A percentile compares a stretch with the other conserved stretches of the same genome.
phyloP scores from a whole-genome alignment of 2,888 invertebrate species.

The Chrysodeixis includens region DNA sequence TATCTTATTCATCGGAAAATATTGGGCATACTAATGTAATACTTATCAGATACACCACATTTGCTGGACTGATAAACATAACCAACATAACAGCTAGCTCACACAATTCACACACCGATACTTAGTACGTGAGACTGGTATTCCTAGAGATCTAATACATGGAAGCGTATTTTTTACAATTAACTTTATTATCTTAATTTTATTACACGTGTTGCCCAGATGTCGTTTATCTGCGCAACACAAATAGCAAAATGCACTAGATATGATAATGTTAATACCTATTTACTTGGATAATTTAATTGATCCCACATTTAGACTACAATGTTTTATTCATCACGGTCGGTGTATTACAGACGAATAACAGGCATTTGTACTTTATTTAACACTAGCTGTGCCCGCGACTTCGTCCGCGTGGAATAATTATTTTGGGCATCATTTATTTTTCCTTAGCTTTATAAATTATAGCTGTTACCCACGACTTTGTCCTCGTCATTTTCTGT shows the following conservation, averaged over 20 bases:
- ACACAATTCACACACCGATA: constrained; percentile 2
- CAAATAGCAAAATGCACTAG: constrained; percentile 16
- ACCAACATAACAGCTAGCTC: background rate
- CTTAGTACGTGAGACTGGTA: constrained; percentile 5
- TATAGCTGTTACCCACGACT: too few species aligned
- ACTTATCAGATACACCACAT: constrained; percentile 5
- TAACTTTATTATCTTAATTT: constrained; percentile 5
- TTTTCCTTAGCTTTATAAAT: too few species aligned
- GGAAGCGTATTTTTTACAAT: constrained; percentile 6
- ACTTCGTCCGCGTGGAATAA: too few species aligned
- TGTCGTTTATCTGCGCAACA: constrained; percentile 15
- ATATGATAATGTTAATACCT: constrained; percentile 10
- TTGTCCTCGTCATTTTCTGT: too few species aligned
- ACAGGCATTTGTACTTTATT: background rate
- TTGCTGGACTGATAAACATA: constrained; percentile 3
- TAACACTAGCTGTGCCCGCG: too few species aligned
- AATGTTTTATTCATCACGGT: constrained; percentile 2
- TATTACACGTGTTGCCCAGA: constrained; percentile 18
- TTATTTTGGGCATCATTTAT: too few species aligned
- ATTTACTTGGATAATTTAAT: constrained; percentile 10
- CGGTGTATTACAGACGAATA: background rate
- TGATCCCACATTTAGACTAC: constrained; percentile 2
- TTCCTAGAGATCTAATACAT: constrained; percentile 13
- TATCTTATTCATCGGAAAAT: constrained; percentile 6
- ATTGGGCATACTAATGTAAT: constrained; percentile 1